These are phyloP conservation scores for Paraescarpia echinospica DNA, from an alignment of 1,140 invertebrate genomes.

Conservation along the genomic window DNA sequence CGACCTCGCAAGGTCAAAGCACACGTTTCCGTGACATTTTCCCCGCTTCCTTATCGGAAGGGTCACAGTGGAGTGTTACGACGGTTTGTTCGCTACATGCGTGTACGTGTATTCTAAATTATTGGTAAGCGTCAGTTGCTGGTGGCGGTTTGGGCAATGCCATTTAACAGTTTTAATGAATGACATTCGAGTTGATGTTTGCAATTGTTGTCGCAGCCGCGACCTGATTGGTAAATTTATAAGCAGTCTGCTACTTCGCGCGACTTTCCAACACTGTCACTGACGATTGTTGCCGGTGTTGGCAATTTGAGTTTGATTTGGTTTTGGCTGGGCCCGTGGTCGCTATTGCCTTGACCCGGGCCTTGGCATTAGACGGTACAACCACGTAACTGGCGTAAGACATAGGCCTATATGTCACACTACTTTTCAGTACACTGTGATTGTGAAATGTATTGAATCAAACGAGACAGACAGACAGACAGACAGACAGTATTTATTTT, in stretches of 20 bases:
- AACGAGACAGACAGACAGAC: too few relatives aligned
- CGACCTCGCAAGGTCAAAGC: not conserved
- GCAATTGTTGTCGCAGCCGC: not conserved
- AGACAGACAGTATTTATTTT: too few relatives aligned
- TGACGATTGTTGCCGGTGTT: too few relatives aligned
- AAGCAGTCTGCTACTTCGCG: not conserved
- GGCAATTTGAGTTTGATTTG: not conserved
- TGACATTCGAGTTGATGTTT: not conserved
- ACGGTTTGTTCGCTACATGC: not conserved
- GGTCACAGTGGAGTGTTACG: not conserved
- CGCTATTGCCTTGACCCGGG: too few relatives aligned
- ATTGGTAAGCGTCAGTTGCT: not conserved
- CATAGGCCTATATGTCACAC: too few relatives aligned
- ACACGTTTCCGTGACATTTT: not conserved
- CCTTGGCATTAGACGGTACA: too few relatives aligned
- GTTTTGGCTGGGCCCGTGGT: not conserved
- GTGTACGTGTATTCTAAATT: not conserved
- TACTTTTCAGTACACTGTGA: too few relatives aligned
- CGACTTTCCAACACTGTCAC: not conserved
- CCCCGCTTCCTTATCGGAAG: not conserved
- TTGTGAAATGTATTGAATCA: too few relatives aligned
- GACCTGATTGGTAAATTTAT: not conserved
- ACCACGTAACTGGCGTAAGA: too few relatives aligned
- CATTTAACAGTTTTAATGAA: not conserved
- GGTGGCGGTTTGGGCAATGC: not conserved